A percentile compares a stretch with the other conserved stretches of the same genome.
These are phyloP conservation scores for Patagioenas fasciata DNA, from an alignment of 2,113 vertebrate genomes.

Conservation along the genomic window DNA sequence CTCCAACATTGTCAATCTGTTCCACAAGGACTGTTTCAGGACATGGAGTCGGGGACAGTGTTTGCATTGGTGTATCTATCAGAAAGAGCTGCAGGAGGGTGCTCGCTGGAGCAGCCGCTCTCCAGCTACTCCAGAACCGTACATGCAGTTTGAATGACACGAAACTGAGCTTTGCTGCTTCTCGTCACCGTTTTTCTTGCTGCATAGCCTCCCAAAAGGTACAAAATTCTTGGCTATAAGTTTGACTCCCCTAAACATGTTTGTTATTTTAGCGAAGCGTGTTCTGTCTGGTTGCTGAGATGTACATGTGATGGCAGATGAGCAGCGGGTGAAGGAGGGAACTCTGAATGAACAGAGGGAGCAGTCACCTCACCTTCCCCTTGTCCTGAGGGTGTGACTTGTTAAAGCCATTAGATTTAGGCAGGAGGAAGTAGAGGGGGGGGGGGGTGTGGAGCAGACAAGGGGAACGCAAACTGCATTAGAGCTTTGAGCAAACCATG, in stretches of 20 bases:
- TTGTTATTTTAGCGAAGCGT: background rate
- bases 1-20: background rate
- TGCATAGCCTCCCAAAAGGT: background rate
- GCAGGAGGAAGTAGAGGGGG: background rate
- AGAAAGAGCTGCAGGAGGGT: background rate
- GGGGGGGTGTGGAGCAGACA: background rate
- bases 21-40: background rate
- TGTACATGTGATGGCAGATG: background rate
- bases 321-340: background rate
- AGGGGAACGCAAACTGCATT: background rate
- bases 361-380: background rate
- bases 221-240: background rate
- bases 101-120: rapidly evolving
- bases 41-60: too few species aligned
- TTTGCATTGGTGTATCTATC: background rate
- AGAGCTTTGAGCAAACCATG: background rate
- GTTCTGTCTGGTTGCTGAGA: background rate
- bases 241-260: background rate
- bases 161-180: background rate
- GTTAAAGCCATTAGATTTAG: background rate
- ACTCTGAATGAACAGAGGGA: background rate
- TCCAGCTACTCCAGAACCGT: background rate
- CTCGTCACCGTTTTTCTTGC: background rate
- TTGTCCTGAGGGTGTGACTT: background rate
- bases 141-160: rapidly evolving